Evolutionary conservation across 1,140 invertebrate genomes (phyloP).

Genomic region (Musca domestica): DNA sequence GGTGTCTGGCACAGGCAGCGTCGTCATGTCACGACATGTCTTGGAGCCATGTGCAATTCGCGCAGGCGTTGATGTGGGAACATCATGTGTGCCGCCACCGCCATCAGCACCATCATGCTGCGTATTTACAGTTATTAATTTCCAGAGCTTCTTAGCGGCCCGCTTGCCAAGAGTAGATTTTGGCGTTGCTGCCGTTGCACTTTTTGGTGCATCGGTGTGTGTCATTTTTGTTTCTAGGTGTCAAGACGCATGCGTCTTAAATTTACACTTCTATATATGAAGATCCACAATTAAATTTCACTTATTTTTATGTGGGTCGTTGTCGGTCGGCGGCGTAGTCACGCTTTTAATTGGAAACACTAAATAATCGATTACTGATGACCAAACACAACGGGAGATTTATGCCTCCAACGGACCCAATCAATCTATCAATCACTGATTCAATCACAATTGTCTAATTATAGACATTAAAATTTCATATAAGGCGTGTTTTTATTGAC

Average conservation of each 20-base stretch:
- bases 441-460: no score
- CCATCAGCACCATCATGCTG: not conserved
- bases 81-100: not conserved
- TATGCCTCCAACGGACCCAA: no score
- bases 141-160: constrained; percentile 8
- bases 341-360: no score
- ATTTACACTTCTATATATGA: no score
- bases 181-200: not conserved
- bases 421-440: no score
- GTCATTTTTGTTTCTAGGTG: not conserved
- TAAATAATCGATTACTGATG: no score
- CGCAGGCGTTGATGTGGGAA: not conserved
- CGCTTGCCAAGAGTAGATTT: constrained; percentile 10
- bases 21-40: constrained; percentile 12
- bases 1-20: not conserved
- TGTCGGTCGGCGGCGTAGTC: no score
- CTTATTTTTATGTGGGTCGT: no score
- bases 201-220: not conserved
- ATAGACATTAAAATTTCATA: no score
- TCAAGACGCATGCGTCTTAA: not conserved
- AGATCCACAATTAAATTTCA: no score
- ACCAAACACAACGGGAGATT: no score
- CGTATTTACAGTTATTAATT: constrained; percentile 4
- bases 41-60: not conserved
- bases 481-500: no score